Percentiles rank a stretch among this genome's conserved stretches.
phyloP scores from a whole-genome alignment of 2,888 invertebrate species.

The Lagria hirta region DNA sequence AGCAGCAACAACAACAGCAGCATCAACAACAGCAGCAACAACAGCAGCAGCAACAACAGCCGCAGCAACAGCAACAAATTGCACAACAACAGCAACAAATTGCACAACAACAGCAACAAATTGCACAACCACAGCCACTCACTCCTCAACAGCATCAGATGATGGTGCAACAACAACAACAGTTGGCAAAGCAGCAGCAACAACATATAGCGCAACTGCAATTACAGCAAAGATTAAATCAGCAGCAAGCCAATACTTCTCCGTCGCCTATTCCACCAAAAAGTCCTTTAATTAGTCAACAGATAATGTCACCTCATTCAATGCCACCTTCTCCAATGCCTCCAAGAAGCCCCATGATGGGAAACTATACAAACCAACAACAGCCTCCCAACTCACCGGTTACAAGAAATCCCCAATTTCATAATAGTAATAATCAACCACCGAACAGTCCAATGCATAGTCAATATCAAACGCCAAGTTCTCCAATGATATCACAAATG shows the following conservation, averaged over 20 bases:
- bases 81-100: slow-evolving; percentile 35
- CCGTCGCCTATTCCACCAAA: slow-evolving; percentile 60
- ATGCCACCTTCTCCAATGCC: slow-evolving; percentile 56
- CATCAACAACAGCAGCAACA: slow-evolving; percentile 54
- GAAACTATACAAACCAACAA: slow-evolving; percentile 49
- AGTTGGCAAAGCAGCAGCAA: slow-evolving; percentile 42
- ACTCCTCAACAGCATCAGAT: slow-evolving; percentile 50
- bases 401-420: slow-evolving; percentile 61
- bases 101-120: slow-evolving; percentile 36
- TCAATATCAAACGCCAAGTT: slow-evolving; percentile 56
- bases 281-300: slow-evolving; percentile 54
- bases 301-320: slow-evolving; percentile 53
- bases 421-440: slow-evolving; percentile 51
- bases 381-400: slow-evolving; percentile 62
- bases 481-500: slow-evolving; percentile 55
- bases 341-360: slow-evolving; percentile 52
- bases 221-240: slow-evolving; percentile 52
- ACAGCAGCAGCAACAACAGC: slow-evolving; percentile 49
- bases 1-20: slow-evolving; percentile 50
- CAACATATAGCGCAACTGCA: slow-evolving; percentile 36
- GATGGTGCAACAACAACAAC: slow-evolving; percentile 48
- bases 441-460: slow-evolving; percentile 57
- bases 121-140: slow-evolving; percentile 44
- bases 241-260: slow-evolving; percentile 50
- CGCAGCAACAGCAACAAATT: slow-evolving; percentile 54